Evolutionary conservation across 2,113 vertebrate genomes (phyloP).

Genomic region (Lontra canadensis): DNA sequence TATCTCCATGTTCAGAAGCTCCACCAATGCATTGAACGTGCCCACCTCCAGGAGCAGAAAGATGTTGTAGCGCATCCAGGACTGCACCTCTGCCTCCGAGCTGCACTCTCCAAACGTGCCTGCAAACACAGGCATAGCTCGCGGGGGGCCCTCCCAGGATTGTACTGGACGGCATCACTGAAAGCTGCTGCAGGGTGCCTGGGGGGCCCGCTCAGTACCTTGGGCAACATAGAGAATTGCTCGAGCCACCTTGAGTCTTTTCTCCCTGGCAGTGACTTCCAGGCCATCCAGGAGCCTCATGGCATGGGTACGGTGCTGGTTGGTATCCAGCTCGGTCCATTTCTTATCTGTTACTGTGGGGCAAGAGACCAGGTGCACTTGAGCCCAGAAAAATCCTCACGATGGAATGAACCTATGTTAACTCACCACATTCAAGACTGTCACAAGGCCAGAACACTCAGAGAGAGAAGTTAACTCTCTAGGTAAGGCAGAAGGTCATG

Average conservation of each 20-base stretch:
- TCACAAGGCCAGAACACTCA: neutral
- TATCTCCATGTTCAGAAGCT: slow-evolving; percentile 99
- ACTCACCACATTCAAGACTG: neutral
- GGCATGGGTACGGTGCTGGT: slow-evolving; percentile 93
- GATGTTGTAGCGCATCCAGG: slow-evolving; percentile 97
- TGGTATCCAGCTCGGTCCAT: slow-evolving; percentile 92
- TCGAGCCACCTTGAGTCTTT: slow-evolving; percentile 92
- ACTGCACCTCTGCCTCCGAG: slow-evolving; percentile 93
- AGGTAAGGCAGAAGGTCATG: neutral
- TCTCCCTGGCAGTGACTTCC: slow-evolving; percentile 94
- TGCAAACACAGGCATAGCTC: slow-evolving; percentile 69
- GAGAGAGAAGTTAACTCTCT: neutral
- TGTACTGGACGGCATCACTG: neutral
- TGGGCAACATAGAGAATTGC: slow-evolving; percentile 98
- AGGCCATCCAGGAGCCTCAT: slow-evolving; percentile 96
- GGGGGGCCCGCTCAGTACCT: slow-evolving; percentile 83
- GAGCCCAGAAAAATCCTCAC: neutral
- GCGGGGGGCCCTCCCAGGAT: accelerated
- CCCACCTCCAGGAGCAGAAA: slow-evolving; percentile 96
- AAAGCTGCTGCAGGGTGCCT: neutral
- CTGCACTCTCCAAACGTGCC: slow-evolving; percentile 96
- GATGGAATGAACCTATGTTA: neutral
- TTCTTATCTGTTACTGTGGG: slow-evolving; percentile 90
- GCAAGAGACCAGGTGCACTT: slow-evolving; percentile 19
- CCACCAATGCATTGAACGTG: slow-evolving; percentile 95